phyloP scores from a whole-genome alignment of 2,797 vertebrate genomes.

The Rhyacichthys aspro region DNA sequence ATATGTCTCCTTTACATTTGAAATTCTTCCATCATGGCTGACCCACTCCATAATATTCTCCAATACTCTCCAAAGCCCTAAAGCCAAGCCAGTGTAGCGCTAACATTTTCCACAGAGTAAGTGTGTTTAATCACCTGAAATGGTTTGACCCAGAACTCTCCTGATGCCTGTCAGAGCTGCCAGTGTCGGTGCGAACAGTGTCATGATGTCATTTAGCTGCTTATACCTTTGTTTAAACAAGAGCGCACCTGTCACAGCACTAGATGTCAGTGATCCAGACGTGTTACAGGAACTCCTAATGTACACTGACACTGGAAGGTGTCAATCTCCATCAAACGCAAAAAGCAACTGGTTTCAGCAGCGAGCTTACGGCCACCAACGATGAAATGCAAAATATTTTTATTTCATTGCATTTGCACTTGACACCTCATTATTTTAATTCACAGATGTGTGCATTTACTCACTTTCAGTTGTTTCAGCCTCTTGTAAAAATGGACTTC shows the following conservation, averaged over 20 bases:
- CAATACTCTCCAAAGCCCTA: background rate
- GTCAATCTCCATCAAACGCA: constrained; percentile 12
- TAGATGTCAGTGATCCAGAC: constrained; percentile 22
- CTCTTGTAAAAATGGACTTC: background rate
- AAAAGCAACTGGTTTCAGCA: background rate
- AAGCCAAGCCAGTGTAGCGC: background rate
- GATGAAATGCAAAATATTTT: constrained; percentile 8
- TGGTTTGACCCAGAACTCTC: constrained; percentile 18
- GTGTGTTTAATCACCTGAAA: constrained; percentile 46
- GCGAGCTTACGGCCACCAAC: constrained; percentile 16
- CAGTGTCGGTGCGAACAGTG: constrained; percentile 38
- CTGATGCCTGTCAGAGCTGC: constrained; percentile 45
- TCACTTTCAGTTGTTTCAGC: background rate
- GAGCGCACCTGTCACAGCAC: constrained; percentile 56
- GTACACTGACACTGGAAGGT: constrained; percentile 21
- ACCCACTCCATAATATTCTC: too few relatives aligned
- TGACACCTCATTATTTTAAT: constrained; percentile 17
- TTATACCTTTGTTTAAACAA: constrained; percentile 54
- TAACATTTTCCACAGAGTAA: constrained; percentile 35
- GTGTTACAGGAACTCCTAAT: constrained; percentile 2
- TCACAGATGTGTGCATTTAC: constrained; percentile 11
- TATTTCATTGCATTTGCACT: constrained; percentile 4
- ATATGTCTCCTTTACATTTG: too few relatives aligned
- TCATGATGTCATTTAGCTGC: constrained; percentile 61
- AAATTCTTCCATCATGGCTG: too few relatives aligned